Evolutionary conservation across 2,113 vertebrate species (phyloP).

Genomic region (Geococcyx californianus): DNA sequence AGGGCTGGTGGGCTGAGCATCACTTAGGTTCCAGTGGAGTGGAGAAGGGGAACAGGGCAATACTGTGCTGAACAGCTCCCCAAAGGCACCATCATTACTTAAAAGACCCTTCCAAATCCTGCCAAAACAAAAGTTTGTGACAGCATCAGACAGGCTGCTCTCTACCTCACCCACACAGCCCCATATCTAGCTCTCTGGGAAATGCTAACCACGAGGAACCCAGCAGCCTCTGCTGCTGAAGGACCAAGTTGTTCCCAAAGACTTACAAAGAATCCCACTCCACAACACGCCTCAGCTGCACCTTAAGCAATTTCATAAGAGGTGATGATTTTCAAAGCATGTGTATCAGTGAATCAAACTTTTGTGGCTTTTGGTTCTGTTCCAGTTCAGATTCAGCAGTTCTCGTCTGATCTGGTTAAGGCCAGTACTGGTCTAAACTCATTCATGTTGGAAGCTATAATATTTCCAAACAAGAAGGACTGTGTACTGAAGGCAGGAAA

Average conservation of each 20-base stretch:
- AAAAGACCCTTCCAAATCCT: not conserved
- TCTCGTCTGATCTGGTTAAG: not conserved
- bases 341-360: not conserved
- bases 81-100: not conserved
- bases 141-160: not conserved
- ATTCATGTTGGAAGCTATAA: not conserved
- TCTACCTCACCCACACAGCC: not conserved
- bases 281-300: not conserved
- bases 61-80: not conserved
- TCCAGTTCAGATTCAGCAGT: slow-evolving; percentile 19
- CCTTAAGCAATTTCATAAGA: not conserved
- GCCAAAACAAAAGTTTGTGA: not conserved
- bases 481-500: not conserved
- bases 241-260: not conserved
- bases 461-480: not conserved
- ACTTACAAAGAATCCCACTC: not conserved
- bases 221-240: not conserved
- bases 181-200: not conserved
- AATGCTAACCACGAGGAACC: not conserved
- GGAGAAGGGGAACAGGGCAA: not conserved
- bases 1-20: not conserved
- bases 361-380: not conserved
- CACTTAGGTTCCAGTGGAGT: not conserved
- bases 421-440: not conserved
- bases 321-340: slow-evolving; percentile 8